These are phyloP conservation scores for Drosophila parthenogenetica DNA, from an alignment of 2,888 invertebrate species.

Conservation along the genomic window DNA sequence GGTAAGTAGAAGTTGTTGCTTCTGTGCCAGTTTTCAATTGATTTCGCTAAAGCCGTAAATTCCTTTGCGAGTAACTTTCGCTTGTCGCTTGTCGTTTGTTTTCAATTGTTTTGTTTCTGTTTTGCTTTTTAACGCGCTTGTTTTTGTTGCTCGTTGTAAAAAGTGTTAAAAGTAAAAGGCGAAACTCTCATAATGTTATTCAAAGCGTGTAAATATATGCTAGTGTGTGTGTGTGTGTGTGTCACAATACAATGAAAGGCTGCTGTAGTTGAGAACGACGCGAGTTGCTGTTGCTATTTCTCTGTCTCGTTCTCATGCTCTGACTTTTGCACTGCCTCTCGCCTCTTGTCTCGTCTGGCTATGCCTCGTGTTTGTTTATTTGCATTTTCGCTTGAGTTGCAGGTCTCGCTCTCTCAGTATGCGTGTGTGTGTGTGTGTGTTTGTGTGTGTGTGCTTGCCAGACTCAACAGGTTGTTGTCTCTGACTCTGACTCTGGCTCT, in stretches of 20 bases:
- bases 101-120: constrained; percentile 46
- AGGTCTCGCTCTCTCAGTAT: constrained; percentile 45
- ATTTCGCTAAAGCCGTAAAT: constrained; percentile 79
- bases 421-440: constrained; percentile 13
- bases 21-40: constrained; percentile 74
- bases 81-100: constrained; percentile 53
- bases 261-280: constrained; percentile 65
- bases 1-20: constrained; percentile 3
- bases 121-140: constrained; percentile 34
- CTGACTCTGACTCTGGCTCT: constrained; percentile 43
- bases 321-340: constrained; percentile 24
- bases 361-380: constrained; percentile 78
- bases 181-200: constrained; percentile 78
- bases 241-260: constrained; percentile 53
- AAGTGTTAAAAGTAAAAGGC: constrained; percentile 73
- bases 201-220: constrained; percentile 60
- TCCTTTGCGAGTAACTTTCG: constrained; percentile 72
- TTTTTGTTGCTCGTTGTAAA: constrained; percentile 50
- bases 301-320: constrained; percentile 23
- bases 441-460: constrained; percentile 40
- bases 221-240: constrained; percentile 21
- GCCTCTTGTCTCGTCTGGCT: constrained; percentile 40
- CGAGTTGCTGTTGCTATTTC: constrained; percentile 58
- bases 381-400: constrained; percentile 81
- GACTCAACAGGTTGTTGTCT: constrained; percentile 77